Conservation (phyloP, 2,797 vertebrate genomes). For the Clarias laeviceps region DNA sequence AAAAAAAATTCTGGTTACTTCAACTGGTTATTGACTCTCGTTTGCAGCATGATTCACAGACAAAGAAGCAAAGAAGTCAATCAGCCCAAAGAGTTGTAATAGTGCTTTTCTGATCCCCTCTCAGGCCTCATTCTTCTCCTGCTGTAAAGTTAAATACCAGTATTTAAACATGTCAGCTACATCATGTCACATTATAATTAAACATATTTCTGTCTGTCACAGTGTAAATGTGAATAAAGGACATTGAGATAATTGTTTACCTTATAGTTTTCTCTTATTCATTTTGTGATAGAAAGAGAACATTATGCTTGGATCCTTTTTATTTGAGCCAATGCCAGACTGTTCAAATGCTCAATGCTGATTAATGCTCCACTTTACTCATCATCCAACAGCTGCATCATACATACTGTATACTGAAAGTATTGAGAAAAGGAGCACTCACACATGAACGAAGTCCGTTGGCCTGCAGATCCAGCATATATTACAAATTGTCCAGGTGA, state of each 20-base stretch:
- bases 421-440: constrained; percentile 39
- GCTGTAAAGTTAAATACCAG: constrained; percentile 50
- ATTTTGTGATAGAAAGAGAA: constrained; percentile 20
- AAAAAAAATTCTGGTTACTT: background rate
- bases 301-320: no score
- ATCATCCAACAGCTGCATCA: background rate
- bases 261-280: constrained; percentile 54
- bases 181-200: background rate
- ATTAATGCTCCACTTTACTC: no score
- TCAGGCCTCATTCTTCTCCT: constrained; percentile 62
- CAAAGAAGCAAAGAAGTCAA: constrained; percentile 44
- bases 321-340: no score
- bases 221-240: background rate
- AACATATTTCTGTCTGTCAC: constrained; percentile 45
- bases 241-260: background rate
- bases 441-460: constrained; percentile 64
- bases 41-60: background rate
- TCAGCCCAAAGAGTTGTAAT: constrained; percentile 43
- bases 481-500: constrained; percentile 63
- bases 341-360: no score
- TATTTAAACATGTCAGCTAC: background rate
- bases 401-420: background rate
- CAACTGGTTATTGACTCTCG: background rate
- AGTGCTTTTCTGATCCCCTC: constrained; percentile 63
- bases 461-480: constrained; percentile 53